A percentile compares a stretch with the other conserved stretches of the same genome.
phyloP scores from a whole-genome alignment of 2,888 invertebrate species.

The Antheraea yamamai region DNA sequence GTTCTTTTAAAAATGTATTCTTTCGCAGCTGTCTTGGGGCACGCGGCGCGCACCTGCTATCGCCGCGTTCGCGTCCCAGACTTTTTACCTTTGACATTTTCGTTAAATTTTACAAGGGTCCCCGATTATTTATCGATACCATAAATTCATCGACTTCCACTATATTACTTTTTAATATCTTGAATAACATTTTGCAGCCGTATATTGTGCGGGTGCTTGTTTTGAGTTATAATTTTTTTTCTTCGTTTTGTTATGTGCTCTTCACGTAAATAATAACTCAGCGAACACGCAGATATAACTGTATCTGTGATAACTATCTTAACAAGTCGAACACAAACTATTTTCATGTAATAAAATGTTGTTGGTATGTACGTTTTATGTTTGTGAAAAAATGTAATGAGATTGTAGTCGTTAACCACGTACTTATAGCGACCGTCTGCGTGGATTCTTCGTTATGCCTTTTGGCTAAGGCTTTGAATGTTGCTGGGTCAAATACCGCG shows the following conservation, averaged over 20 bases:
- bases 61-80: slow-evolving; percentile 35
- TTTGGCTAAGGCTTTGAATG: neutral
- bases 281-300: neutral
- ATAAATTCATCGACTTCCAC: slow-evolving; percentile 32
- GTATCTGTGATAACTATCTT: slow-evolving; percentile 14
- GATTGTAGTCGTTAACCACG: neutral
- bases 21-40: slow-evolving; percentile 51
- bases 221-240: neutral
- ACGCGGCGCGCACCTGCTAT: slow-evolving; percentile 58
- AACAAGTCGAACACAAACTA: slow-evolving; percentile 6
- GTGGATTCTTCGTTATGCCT: neutral
- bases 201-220: neutral
- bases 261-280: neutral
- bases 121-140: slow-evolving; percentile 36
- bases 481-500: neutral
- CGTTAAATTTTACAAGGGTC: slow-evolving; percentile 33
- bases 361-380: slow-evolving; percentile 4
- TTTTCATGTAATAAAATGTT: slow-evolving; percentile 10
- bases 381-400: slow-evolving; percentile 5
- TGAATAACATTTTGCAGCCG: slow-evolving; percentile 12
- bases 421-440: neutral
- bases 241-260: neutral
- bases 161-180: slow-evolving; percentile 29
- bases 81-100: slow-evolving; percentile 72
- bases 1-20: slow-evolving; percentile 5